Conservation (phyloP, 2,888 invertebrate species). For the Gymnosoma rotundatum region DNA sequence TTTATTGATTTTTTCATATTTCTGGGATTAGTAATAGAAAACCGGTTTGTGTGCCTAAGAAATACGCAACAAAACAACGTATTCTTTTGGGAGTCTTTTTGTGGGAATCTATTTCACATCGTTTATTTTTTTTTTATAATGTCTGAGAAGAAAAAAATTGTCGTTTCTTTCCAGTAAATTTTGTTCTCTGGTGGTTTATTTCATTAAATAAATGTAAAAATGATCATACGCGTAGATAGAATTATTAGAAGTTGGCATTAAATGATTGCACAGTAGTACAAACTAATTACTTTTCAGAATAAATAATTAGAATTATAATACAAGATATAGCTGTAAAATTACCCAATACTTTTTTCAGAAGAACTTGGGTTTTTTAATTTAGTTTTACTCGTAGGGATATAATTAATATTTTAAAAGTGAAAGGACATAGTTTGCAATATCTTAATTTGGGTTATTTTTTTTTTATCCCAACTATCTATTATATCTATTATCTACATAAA, state of each 20-base stretch:
- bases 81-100: conserved; percentile 35
- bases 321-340: too few relatives aligned
- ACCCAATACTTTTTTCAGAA: too few relatives aligned
- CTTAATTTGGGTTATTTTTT: too few relatives aligned
- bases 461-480: too few relatives aligned
- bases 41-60: conserved; percentile 52
- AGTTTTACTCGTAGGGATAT: too few relatives aligned
- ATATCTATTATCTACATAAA: too few relatives aligned
- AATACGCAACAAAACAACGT: conserved; percentile 13
- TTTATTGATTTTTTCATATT: conserved; percentile 41
- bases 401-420: too few relatives aligned
- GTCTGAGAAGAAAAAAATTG: conserved; percentile 9
- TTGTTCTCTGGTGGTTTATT: conserved; percentile 13
- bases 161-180: conserved; percentile 13
- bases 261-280: conserved; percentile 18
- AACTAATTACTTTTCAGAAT: not conserved
- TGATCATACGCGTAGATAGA: conserved; percentile 4
- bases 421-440: too few relatives aligned
- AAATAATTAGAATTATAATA: not conserved
- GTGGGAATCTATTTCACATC: conserved; percentile 50
- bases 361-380: too few relatives aligned
- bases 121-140: not conserved
- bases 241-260: conserved; percentile 16
- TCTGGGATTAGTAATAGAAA: conserved; percentile 52
- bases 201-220: conserved; percentile 9